Evolutionary conservation across 2,113 vertebrate species (phyloP).

Genomic region (Scomber japonicus): DNA sequence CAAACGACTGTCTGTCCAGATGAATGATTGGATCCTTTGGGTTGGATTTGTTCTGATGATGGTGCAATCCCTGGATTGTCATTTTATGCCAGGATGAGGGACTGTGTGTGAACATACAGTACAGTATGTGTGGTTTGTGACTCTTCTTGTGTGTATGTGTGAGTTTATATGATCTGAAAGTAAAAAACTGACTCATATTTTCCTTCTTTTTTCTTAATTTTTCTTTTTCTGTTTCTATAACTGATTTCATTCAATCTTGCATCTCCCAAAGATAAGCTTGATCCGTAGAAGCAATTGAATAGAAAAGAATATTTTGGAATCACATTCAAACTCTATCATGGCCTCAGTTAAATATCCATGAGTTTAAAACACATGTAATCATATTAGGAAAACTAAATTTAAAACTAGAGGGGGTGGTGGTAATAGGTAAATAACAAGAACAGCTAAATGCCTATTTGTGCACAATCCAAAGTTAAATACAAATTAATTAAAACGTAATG

Average conservation of each 20-base stretch:
- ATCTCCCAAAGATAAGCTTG: not conserved
- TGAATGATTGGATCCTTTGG: conserved; percentile 53
- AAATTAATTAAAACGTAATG: conserved; percentile 6
- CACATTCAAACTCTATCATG: not conserved
- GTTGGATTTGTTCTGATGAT: conserved; percentile 58
- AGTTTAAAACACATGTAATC: not conserved
- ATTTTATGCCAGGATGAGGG: conserved; percentile 25
- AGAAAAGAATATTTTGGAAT: not conserved
- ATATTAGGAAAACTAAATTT: not conserved
- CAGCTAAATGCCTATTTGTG: not conserved
- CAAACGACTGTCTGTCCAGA: conserved; percentile 54
- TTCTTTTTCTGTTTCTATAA: conserved; percentile 8
- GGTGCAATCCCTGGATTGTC: conserved; percentile 48
- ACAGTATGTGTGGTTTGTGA: conserved; percentile 13
- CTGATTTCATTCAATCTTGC: not conserved
- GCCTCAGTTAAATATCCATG: not conserved
- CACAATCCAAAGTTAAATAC: not conserved
- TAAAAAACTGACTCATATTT: conserved; percentile 41
- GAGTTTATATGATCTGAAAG: conserved; percentile 25
- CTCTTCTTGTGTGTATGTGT: not conserved
- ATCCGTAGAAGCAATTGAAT: not conserved
- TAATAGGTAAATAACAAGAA: not conserved
- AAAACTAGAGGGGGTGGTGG: not conserved
- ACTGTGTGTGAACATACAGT: not conserved
- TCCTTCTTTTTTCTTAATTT: not conserved